phyloP scores from a whole-genome alignment of 1,140 invertebrate species.

The Euura lappo region DNA sequence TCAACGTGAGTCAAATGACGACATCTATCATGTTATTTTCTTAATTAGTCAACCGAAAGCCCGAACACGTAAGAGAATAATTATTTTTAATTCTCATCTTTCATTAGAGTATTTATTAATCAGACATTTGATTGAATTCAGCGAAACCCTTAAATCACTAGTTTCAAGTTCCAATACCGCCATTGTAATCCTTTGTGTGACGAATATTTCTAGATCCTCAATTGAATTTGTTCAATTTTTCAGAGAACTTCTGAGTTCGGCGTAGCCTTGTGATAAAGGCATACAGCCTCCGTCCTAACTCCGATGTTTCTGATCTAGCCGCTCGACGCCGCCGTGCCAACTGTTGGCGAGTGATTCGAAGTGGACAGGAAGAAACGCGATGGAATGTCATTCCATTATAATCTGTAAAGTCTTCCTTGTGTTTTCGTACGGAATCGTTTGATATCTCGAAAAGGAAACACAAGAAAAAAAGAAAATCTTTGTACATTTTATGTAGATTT shows the following conservation, averaged over 20 bases:
- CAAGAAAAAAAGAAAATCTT: background rate
- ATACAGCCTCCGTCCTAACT: conserved; percentile 49
- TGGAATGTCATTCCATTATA: background rate
- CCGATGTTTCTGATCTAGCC: conserved; percentile 43
- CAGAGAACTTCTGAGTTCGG: conserved; percentile 59
- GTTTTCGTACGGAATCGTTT: background rate
- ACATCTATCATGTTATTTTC: conserved; percentile 11
- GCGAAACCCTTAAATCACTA: too few relatives aligned
- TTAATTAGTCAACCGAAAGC: conserved; percentile 4
- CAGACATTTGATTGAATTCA: too few relatives aligned
- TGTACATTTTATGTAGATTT: background rate
- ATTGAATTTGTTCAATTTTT: conserved; percentile 31
- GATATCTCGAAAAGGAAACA: background rate
- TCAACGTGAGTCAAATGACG: conserved; percentile 60
- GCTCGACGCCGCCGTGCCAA: background rate
- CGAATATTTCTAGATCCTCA: background rate
- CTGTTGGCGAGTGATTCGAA: background rate
- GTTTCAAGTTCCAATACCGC: too few relatives aligned
- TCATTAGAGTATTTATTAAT: too few relatives aligned
- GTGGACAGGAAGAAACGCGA: background rate
- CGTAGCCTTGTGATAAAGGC: conserved; percentile 41
- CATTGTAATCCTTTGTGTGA: too few relatives aligned
- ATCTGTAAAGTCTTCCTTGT: background rate
- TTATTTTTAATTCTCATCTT: background rate
- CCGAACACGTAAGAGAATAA: background rate